Evolutionary conservation across 2,797 vertebrate species (phyloP), one percentile per base, ranked within the genome.

Genomic region (Oceanodroma leucorhoa): DNA sequence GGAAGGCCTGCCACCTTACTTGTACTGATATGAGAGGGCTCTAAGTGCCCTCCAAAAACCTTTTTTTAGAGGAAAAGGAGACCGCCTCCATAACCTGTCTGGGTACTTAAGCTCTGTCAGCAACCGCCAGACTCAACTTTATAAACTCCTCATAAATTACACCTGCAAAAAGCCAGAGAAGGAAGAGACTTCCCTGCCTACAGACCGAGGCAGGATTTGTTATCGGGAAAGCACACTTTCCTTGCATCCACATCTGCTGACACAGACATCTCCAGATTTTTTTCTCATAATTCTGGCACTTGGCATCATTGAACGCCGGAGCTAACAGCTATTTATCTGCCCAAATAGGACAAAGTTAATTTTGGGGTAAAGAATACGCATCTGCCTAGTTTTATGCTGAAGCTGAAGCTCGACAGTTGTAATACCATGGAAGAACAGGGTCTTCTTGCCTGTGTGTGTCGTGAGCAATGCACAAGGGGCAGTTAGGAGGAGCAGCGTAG

Each of bases 291-390:
- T 78, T 75, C 62, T 62, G 57, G 65, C 8, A 6, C 50, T 67
- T 34, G 66, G 43, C 36, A 54, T 61, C 46, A 50, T 34, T 0
- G 0, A 88, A 57, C 0, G 0, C 76, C 0, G 0, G 32, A 73
- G 51, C 67, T 62, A 72, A 43, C 14, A 78, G 36, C 30, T 75
- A 40, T 43, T 80, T 48, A 26, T 65, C 82, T 29, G 36, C 36
- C 41, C 65, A 80, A 71, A 73, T 0, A 46, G 50, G 53, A 30
- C 19, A 54, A 73, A 89, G 48, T 32, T 43, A 58, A 38, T 61
- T 34, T 45, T 0, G 64, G 15, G 38, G 36, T 72, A 40, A 72
- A 69, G 64, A 51, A 53, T 19, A 45, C 4, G 0, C 4, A 1
- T 32, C 34, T 90, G 51, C 50, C 41, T 66, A 12, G 30, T 38